Evolutionary conservation across 2,888 invertebrate genomes (phyloP).

Genomic region (Scaptomyza cyrtandrae): DNA sequence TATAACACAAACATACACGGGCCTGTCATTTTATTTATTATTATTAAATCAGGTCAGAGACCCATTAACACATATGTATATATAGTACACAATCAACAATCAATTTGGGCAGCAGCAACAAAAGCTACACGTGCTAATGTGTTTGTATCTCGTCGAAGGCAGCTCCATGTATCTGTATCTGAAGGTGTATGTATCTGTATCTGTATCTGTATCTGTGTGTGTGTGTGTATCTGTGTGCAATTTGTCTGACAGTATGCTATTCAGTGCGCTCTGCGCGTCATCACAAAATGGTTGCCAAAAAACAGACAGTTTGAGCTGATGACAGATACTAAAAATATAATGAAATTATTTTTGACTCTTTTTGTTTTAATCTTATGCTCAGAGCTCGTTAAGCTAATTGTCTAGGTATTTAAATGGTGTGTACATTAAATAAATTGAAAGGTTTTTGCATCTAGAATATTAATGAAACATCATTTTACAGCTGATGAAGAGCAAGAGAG

Average conservation of each 20-base stretch:
- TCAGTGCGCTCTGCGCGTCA: slow-evolving; percentile 51
- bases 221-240: slow-evolving; percentile 34
- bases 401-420: slow-evolving; percentile 7
- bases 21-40: slow-evolving; percentile 66
- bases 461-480: slow-evolving; percentile 17
- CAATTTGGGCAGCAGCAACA: not conserved
- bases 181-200: slow-evolving; percentile 12
- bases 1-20: slow-evolving; percentile 17
- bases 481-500: not conserved
- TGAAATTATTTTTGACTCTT: slow-evolving; percentile 26
- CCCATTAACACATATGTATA: slow-evolving; percentile 78
- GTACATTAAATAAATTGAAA: slow-evolving; percentile 46
- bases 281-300: slow-evolving; percentile 65
- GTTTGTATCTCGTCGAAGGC: slow-evolving; percentile 9
- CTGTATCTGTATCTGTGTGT: slow-evolving; percentile 17
- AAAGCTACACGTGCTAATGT: slow-evolving; percentile 41
- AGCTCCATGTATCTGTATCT: slow-evolving; percentile 11
- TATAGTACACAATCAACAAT: slow-evolving; percentile 1
- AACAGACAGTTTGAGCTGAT: slow-evolving; percentile 7
- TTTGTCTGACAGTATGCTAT: slow-evolving; percentile 46
- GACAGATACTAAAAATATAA: slow-evolving; percentile 25
- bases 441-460: slow-evolving; percentile 10
- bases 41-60: slow-evolving; percentile 83
- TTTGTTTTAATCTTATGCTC: slow-evolving; percentile 2
- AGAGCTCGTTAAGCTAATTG: slow-evolving; percentile 19